Conservation (phyloP, 2,888 invertebrate genomes). For the Formica aserva region DNA sequence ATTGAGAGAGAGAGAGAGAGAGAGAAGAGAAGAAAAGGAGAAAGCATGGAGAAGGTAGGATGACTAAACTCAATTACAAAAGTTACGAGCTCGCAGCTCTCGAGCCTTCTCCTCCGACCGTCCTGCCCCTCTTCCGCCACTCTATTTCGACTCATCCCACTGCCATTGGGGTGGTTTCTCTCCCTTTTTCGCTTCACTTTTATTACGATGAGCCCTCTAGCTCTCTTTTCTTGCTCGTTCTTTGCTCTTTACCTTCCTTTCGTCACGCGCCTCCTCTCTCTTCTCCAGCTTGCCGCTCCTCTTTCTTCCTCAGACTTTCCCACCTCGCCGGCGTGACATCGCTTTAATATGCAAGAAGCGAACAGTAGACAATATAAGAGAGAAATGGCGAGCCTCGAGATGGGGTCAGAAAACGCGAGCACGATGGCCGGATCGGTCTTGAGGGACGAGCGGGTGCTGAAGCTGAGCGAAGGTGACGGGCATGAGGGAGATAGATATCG, state of each 20-base stretch:
- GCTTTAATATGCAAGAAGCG: constrained; percentile 72
- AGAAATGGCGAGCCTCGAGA: constrained; percentile 67
- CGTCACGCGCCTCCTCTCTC: constrained; percentile 17
- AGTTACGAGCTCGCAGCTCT: constrained; percentile 79
- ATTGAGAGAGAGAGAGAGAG: neutral
- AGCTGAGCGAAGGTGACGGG: constrained; percentile 53
- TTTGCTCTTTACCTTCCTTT: constrained; percentile 23
- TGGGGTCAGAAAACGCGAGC: constrained; percentile 40
- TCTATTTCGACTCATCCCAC: constrained; percentile 56
- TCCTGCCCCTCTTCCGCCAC: constrained; percentile 50
- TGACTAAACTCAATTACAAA: constrained; percentile 84
- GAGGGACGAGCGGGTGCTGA: constrained; percentile 59
- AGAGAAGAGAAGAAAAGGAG: constrained; percentile 62
- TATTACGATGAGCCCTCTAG: constrained; percentile 63
- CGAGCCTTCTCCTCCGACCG: constrained; percentile 48
- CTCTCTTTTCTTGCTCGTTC: constrained; percentile 19
- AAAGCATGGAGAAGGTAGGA: constrained; percentile 75
- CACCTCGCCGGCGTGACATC: constrained; percentile 42
- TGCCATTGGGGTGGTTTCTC: constrained; percentile 48
- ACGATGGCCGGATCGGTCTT: constrained; percentile 63
- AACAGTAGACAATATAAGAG: constrained; percentile 72
- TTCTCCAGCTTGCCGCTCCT: constrained; percentile 11
- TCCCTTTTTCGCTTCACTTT: constrained; percentile 59
- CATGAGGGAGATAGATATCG: constrained; percentile 24
- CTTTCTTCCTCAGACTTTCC: constrained; percentile 12